Evolutionary conservation across 1,140 invertebrate species (phyloP), one percentile per base, ranked within the genome.

Genomic region (Drosophila bocki): DNA sequence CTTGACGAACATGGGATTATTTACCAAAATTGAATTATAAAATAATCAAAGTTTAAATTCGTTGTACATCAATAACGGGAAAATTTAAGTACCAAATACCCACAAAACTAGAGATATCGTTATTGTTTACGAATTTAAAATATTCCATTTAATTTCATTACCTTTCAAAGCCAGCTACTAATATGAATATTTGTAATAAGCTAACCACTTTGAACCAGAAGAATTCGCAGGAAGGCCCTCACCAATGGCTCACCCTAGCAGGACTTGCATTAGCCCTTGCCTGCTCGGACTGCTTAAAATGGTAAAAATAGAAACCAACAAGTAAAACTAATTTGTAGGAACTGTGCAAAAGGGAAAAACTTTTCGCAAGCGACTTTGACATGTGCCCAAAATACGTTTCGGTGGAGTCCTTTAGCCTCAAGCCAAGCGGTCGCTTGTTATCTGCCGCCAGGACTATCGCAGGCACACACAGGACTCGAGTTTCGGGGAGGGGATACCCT

Each of bases 261-360:
- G 32, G 47, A 19, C 32, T 26, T 50, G 51, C 59, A 39, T 19
- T 51, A 64, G 71, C 33, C 17, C n/a, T 35, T 17, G 32, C 29
- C 29, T 32, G 17, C 3, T 13, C 32, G 19, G 22, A 22, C 9
- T 42, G 63, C 56, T 78, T 74, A 62, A 60, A 63, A 67, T 70
- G 61, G 22, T 44, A 60, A 71, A 86, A 75, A 78, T 63, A 68
- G 69, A 75, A 33, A 50, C 50, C 56, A 74, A 69, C 62, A 68
- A 80, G 54, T 62, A 88, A 85, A 87, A 87, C 83, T 88, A 86
- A 88, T 87, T 80, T 87, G 82, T 74, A 83, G 81, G 68, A 88
- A 80, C 53, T 77, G 29, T 70, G 32, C 17, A 53, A 67, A 76
- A 53, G 51, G 45, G 53, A 51, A 67, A 78, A 86, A 80, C 48